These are phyloP conservation scores for Sebastes hubbsi DNA, from an alignment of 2,797 vertebrate genomes.

Conservation along the genomic window DNA sequence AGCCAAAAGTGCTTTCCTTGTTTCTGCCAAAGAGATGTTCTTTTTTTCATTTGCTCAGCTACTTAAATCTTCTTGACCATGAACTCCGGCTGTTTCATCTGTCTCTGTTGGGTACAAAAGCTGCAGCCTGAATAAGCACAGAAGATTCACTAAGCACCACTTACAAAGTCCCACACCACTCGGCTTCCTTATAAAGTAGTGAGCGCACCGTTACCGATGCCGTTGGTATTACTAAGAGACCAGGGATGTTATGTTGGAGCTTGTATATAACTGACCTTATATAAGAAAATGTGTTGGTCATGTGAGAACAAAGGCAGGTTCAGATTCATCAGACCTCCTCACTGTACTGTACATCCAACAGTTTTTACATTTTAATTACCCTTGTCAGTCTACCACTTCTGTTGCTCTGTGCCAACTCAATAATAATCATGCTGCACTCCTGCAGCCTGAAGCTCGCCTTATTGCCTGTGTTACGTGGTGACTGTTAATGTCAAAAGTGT, in stretches of 20 bases:
- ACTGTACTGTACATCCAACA: not conserved
- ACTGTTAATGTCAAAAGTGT: slow-evolving; percentile 59
- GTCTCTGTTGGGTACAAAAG: slow-evolving; percentile 17
- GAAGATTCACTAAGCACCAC: not conserved
- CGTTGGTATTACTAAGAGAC: slow-evolving; percentile 21
- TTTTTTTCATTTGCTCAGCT: slow-evolving; percentile 49
- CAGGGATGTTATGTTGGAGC: slow-evolving; percentile 9
- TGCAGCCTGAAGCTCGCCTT: slow-evolving; percentile 46
- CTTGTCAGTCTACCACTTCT: slow-evolving; percentile 23
- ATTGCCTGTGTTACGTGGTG: slow-evolving; percentile 41
- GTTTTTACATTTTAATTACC: slow-evolving; percentile 28
- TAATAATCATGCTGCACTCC: slow-evolving; percentile 43
- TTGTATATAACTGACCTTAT: slow-evolving; percentile 1
- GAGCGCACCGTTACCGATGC: slow-evolving; percentile 5
- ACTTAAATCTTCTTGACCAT: slow-evolving; percentile 36
- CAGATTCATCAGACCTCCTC: not conserved
- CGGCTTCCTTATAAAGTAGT: slow-evolving; percentile 59
- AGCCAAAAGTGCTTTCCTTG: slow-evolving; percentile 71
- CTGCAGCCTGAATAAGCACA: slow-evolving; percentile 19
- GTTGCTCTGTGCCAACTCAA: slow-evolving; percentile 52
- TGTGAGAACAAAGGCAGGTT: slow-evolving; percentile 1
- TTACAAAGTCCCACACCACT: slow-evolving; percentile 14
- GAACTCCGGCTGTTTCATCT: slow-evolving; percentile 25
- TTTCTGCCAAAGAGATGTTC: slow-evolving; percentile 70
- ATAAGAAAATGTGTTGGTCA: not conserved